A percentile compares a stretch with the other conserved stretches of the same genome.
Evolutionary conservation across 2,888 invertebrate species (phyloP).

Genomic region (Campoletis raptor): DNA sequence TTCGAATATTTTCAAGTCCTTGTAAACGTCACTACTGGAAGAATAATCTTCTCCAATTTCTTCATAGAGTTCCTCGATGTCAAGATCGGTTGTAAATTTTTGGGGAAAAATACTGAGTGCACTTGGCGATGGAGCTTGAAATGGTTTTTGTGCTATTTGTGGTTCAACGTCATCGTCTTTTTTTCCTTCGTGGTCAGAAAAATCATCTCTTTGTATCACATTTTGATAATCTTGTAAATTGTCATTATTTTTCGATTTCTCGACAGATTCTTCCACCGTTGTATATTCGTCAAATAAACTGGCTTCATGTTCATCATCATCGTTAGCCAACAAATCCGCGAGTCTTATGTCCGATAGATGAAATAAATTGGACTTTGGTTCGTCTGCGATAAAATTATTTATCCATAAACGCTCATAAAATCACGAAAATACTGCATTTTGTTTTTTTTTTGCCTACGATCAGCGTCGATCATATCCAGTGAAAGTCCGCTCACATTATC

Average conservation of each 20-base stretch:
- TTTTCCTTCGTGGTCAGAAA: slow-evolving; percentile 17
- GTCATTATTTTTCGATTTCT: slow-evolving; percentile 7
- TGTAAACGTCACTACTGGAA: slow-evolving; percentile 6
- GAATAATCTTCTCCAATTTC: slow-evolving; percentile 42
- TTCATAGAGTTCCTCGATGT: slow-evolving; percentile 49
- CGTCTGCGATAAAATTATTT: slow-evolving; percentile 28
- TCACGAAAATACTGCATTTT: neutral
- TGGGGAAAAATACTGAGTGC: slow-evolving; percentile 9
- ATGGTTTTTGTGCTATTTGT: neutral
- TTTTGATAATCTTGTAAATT: slow-evolving; percentile 3
- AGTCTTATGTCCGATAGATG: slow-evolving; percentile 41
- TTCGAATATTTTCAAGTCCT: neutral
- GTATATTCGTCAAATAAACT: neutral
- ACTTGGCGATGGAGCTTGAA: slow-evolving; percentile 2
- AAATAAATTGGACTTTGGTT: slow-evolving; percentile 33
- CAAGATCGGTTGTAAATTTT: slow-evolving; percentile 23
- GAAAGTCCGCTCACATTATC: slow-evolving; percentile 2
- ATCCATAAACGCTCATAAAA: neutral
- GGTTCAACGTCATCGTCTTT: slow-evolving; percentile 14
- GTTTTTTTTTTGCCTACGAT: slow-evolving; percentile 30
- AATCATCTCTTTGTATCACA: slow-evolving; percentile 13
- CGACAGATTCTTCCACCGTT: slow-evolving; percentile 1
- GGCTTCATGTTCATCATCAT: slow-evolving; percentile 40
- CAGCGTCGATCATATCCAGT: slow-evolving; percentile 43
- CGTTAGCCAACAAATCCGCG: slow-evolving; percentile 5